Base-by-base conservation (phyloP, 2,888 invertebrate genomes). In the Cyaniris semiargus region DNA sequence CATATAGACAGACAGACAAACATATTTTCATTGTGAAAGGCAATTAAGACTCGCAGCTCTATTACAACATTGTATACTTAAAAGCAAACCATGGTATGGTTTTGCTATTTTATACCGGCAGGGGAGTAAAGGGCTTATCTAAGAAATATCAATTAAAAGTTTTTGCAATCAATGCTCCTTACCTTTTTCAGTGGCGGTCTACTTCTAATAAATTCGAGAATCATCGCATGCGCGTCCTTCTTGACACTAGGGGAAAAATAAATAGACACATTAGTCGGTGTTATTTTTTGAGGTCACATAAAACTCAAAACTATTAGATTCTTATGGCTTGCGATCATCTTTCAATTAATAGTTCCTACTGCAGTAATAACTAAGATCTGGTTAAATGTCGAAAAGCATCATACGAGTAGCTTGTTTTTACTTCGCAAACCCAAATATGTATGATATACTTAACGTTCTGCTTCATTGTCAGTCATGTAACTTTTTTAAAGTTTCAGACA, bases 131-230 rank as follows among this genome's bases (percentile, higher is more conserved):
- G 21, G n/a, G 6, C 1, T 58, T 58, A 8, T 58, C n/a, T 34
- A 66, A 66, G 18, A 48, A 70, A 74, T 66, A 48, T 5, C 34
- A 70, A 18, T 31, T 31, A 21, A n/a, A 34, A 5, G 34, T 38
- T n/a, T 27, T 18, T n/a, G 5, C 18, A 3, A 3, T 34, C 58
- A 34, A 66, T 56, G 18, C 48, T 56, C 77, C 90, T 89, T 91
- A 97, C 98, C 95, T 98, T 98, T 94, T 96, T 97, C 77, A 99
- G 95, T 80, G 98, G 98, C 78, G 99, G 98, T 88, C 99, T 95
- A 87, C 98, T 98, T 88, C 98, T 95, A 88, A 99, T 99, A 94
- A 99, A 99, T 89, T 99, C 98, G 87, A 99, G 95, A 87, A 99
- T 99, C 92, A 99, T 96, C 79, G 97, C 97, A 89, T 98, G 98